phyloP scores from a whole-genome alignment of 2,113 vertebrate genomes.

The Gulo gulo region DNA sequence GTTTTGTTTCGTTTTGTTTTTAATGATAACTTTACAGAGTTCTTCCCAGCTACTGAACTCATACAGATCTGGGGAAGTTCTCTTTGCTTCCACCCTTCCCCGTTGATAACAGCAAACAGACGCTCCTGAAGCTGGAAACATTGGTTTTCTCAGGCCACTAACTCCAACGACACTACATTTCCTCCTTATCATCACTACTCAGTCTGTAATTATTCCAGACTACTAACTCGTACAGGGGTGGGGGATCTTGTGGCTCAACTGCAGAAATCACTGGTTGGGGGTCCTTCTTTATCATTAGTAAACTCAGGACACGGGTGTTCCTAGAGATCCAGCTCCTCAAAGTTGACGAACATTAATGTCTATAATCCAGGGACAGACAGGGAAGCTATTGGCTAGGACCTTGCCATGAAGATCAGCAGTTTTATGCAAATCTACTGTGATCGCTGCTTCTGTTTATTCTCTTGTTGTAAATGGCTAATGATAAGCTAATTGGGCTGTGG shows the following conservation, averaged over 20 bases:
- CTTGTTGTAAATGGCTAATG: not conserved
- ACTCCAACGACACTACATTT: slow-evolving; percentile 70
- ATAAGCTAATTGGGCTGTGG: not conserved
- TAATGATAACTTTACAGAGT: not conserved
- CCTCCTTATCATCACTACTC: slow-evolving; percentile 75
- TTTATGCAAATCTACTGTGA: slow-evolving; percentile 5
- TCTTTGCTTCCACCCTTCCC: slow-evolving; percentile 35
- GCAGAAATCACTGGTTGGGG: slow-evolving; percentile 72
- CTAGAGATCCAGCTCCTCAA: slow-evolving; percentile 8
- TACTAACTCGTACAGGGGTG: slow-evolving; percentile 71
- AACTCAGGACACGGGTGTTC: slow-evolving; percentile 33
- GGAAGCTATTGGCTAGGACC: not conserved
- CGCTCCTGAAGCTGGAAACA: slow-evolving; percentile 52
- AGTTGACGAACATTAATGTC: not conserved
- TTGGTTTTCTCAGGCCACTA: slow-evolving; percentile 79
- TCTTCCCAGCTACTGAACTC: slow-evolving; percentile 14
- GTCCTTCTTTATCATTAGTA: slow-evolving; percentile 62
- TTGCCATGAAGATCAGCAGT: slow-evolving; percentile 48
- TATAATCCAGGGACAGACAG: not conserved
- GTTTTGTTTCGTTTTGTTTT: no score
- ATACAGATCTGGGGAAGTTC: not conserved
- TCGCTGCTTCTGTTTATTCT: slow-evolving; percentile 8
- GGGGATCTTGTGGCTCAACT: slow-evolving; percentile 57
- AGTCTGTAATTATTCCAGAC: slow-evolving; percentile 78
- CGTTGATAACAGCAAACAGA: not conserved